Evolutionary conservation across 2,888 invertebrate species (phyloP).

Genomic region (Drosophila peninsularis): DNA sequence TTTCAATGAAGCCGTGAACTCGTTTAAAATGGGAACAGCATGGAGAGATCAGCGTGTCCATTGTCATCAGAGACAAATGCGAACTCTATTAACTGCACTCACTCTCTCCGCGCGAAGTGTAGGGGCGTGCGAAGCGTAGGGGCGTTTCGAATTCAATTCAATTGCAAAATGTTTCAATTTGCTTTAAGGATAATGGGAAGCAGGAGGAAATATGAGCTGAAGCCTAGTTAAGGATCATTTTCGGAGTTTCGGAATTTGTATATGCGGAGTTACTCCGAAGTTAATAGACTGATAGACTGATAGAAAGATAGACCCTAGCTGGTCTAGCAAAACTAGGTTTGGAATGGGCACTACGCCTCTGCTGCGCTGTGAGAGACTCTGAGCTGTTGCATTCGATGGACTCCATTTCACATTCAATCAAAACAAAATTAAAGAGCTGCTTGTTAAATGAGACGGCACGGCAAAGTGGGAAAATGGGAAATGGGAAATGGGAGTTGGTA

Average conservation of each 20-base stretch:
- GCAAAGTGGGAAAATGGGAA: conserved; percentile 8
- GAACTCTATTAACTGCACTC: conserved; percentile 46
- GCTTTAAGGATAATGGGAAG: not conserved
- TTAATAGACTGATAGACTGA: no score
- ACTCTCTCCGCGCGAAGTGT: not conserved
- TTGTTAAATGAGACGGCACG: conserved; percentile 66
- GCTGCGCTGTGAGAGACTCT: not conserved
- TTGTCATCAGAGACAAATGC: conserved; percentile 12
- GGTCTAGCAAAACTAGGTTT: not conserved
- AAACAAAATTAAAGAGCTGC: conserved; percentile 59
- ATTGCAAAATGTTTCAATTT: conserved; percentile 24
- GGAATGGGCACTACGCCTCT: not conserved
- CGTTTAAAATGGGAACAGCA: not conserved
- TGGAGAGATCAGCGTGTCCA: conserved; percentile 38
- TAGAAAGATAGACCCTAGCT: no score
- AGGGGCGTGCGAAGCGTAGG: conserved; percentile 37
- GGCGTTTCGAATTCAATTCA: conserved; percentile 39
- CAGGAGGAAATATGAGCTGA: not conserved
- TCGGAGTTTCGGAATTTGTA: not conserved
- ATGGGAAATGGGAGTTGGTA: not conserved
- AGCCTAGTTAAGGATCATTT: not conserved
- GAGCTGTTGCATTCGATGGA: not conserved
- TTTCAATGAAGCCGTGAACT: conserved; percentile 35
- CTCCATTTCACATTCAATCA: conserved; percentile 71
- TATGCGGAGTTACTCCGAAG: no score